Conservation (phyloP, 2,113 vertebrate species). For the Copsychus sechellarum region DNA sequence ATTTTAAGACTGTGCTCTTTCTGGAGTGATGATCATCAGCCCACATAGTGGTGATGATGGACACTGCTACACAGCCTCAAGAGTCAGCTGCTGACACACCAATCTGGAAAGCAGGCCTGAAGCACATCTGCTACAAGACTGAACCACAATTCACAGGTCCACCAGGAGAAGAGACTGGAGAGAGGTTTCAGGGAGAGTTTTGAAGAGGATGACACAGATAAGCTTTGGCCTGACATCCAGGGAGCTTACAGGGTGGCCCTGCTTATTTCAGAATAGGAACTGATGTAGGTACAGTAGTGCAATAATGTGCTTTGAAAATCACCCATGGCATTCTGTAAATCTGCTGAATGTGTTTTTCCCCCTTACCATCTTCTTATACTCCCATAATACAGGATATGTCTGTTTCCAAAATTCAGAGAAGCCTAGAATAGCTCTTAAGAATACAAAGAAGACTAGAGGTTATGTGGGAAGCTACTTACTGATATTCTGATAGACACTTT, state of each 20-base stretch:
- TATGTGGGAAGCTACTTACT: neutral
- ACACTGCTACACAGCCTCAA: neutral
- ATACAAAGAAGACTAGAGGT: neutral
- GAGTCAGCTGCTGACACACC: neutral
- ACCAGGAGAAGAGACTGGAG: neutral
- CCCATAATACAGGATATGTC: neutral
- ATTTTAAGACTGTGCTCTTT: neutral
- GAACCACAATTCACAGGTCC: neutral
- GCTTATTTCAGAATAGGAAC: neutral
- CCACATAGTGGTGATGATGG: neutral
- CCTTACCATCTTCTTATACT: neutral
- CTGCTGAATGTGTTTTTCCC: neutral
- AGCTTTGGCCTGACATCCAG: neutral
- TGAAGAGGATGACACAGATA: neutral
- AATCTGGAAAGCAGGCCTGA: neutral
- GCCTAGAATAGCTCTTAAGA: neutral
- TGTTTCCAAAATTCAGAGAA: neutral
- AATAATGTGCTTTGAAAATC: neutral
- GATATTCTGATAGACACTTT: neutral
- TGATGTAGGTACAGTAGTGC: neutral
- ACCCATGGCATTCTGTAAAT: neutral
- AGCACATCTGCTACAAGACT: neutral
- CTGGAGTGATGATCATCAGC: neutral
- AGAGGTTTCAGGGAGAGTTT: neutral
- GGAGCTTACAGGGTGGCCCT: neutral